These are phyloP conservation scores for Encarsia formosa DNA, from an alignment of 2,888 invertebrate species.

Conservation along the genomic window DNA sequence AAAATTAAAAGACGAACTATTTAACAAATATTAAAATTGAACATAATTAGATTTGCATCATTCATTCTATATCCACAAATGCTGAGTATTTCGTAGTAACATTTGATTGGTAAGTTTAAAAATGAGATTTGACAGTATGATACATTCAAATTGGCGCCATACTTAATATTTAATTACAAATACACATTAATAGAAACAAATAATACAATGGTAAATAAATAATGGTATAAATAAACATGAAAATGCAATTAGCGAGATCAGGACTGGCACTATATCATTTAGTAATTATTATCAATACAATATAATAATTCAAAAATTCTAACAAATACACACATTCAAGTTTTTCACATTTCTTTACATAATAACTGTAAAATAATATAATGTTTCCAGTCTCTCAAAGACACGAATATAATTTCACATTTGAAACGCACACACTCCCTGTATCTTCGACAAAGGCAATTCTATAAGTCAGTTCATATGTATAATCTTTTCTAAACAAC, in stretches of 20 bases:
- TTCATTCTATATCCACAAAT: conserved; percentile 9
- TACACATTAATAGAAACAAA: conserved; percentile 8
- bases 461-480: conserved; percentile 20
- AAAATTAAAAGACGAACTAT: conserved; percentile 35
- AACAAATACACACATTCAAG: conserved; percentile 18
- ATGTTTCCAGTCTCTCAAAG: conserved; percentile 24
- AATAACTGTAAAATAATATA: conserved; percentile 2
- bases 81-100: conserved; percentile 5
- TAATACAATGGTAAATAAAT: conserved; percentile 7
- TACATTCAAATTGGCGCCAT: too few species aligned
- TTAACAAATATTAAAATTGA: conserved; percentile 20
- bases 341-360: conserved; percentile 1
- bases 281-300: conserved; percentile 14
- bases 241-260: conserved; percentile 17
- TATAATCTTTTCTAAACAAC: conserved; percentile 15
- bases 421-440: conserved; percentile 17
- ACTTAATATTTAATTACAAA: background rate
- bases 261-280: conserved; percentile 10
- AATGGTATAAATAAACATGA: conserved; percentile 9
- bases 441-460: conserved; percentile 26
- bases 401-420: conserved; percentile 13
- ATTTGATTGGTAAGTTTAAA: background rate
- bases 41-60: conserved; percentile 10
- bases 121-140: background rate
- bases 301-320: conserved; percentile 20